phyloP scores from a whole-genome alignment of 2,888 invertebrate genomes.

The Drepana falcataria region DNA sequence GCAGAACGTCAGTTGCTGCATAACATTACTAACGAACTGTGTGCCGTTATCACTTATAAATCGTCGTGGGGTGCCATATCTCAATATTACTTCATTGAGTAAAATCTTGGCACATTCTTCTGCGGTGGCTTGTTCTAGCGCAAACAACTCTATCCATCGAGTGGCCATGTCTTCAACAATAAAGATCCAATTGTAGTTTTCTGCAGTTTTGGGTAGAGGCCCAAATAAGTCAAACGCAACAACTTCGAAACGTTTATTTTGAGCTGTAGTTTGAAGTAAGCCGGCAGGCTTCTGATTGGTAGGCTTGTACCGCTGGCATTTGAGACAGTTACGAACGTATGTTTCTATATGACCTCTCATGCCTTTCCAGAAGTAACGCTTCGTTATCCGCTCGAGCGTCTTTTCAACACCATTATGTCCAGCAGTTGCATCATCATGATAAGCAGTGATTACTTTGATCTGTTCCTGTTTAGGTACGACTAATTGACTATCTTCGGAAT shows the following conservation, averaged over 20 bases:
- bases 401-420: background rate
- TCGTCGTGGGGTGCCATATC: constrained; percentile 33
- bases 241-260: constrained; percentile 25
- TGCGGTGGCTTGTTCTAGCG: constrained; percentile 18
- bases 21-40: constrained; percentile 34
- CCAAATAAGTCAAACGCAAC: constrained; percentile 34
- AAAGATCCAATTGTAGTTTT: constrained; percentile 15
- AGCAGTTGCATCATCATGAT: background rate
- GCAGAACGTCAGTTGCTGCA: constrained; percentile 28
- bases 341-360: constrained; percentile 23
- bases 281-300: constrained; percentile 34
- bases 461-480: background rate
- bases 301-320: constrained; percentile 36
- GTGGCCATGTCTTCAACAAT: constrained; percentile 21
- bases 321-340: constrained; percentile 23
- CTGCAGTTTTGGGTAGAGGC: constrained; percentile 12
- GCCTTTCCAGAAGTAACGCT: constrained; percentile 23
- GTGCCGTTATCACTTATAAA: constrained; percentile 40
- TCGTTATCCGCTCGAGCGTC: constrained; percentile 1
- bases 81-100: constrained; percentile 33
- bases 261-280: constrained; percentile 24
- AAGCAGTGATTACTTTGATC: background rate
- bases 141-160: constrained; percentile 23
- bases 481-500: background rate
- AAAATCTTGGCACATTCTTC: constrained; percentile 24